Evolutionary conservation across 2,797 vertebrate species (phyloP), one percentile per base, ranked within the genome.

Genomic region (Notolepis coatsorum): DNA sequence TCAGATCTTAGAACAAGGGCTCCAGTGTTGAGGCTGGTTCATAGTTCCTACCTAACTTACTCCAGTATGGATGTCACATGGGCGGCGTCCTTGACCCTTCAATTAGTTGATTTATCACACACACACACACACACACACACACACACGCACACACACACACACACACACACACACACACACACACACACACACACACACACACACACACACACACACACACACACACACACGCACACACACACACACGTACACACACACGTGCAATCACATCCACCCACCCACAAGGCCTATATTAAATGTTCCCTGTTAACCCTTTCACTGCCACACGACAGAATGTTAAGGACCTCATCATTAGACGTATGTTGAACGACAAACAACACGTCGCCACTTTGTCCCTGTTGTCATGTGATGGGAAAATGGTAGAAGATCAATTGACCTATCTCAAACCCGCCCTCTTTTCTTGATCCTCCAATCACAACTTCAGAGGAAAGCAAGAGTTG

Each of bases 21-120:
- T 45, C 45, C 43, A 56, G 62, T 49, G 42, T 39, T 63, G 20
- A 21, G 17, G 28, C 30, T 39, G 20, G 7, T 55, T 45, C 6
- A 30, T 17, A 24, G 43, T 25, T 46, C 25, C 23, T 15, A 28
- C n/a, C 35, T 56, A 55, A 55, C 35, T 48, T 10, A 49, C 35
- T 27, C 18, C 35, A 24, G 13, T 48, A 48, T 24, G 18, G 37
- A 49, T 24, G 39, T 35, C 66, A 45, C 52, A 41, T 65, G 43
- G 35, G 24, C 52, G 55, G 56, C 28, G 64, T 77, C 67, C 25
- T 58, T 31, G 0, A 31, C 27, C 18, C 24, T 31, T 56, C n/a
- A n/a, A n/a, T n/a, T n/a, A 0, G 52, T 73, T 69, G 59, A 65
- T 61, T 25, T 21, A 62, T n/a, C 17, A 74, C 23, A 33, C 30